phyloP scores from a whole-genome alignment of 1,140 invertebrate species.

The Neodiprion virginianus region DNA sequence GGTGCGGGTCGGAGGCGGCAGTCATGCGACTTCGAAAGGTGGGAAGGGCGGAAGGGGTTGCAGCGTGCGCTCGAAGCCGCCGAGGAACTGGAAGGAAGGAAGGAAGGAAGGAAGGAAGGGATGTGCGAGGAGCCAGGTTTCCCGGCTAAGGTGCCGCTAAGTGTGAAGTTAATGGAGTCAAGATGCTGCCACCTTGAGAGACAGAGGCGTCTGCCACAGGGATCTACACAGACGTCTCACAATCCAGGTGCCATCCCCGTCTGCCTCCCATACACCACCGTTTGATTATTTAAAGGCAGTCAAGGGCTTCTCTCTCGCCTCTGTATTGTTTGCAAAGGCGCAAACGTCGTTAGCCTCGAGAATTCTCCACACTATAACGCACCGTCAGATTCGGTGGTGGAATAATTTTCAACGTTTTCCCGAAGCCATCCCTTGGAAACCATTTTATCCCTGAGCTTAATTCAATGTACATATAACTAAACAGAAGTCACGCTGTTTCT shows the following conservation, averaged over 20 bases:
- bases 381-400: background rate
- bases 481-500: no score
- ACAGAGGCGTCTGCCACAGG: constrained; percentile 6
- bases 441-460: background rate
- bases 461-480: no score
- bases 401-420: background rate
- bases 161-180: constrained; percentile 64
- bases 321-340: background rate
- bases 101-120: background rate
- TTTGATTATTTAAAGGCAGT: constrained; percentile 7
- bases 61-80: background rate
- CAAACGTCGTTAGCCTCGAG: background rate
- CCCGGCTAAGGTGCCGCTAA: constrained; percentile 50
- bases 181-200: constrained; percentile 37
- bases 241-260: no score
- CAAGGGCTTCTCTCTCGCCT: background rate
- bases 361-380: background rate
- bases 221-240: background rate
- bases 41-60: background rate
- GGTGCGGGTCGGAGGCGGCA: constrained; percentile 31
- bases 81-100: constrained; percentile 1
- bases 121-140: background rate
- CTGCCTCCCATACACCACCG: background rate
- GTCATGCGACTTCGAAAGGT: constrained; percentile 26
- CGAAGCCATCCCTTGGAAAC: background rate